Base-by-base conservation (phyloP, 1,140 invertebrate genomes). In the Lamellibrachia luymesi region DNA sequence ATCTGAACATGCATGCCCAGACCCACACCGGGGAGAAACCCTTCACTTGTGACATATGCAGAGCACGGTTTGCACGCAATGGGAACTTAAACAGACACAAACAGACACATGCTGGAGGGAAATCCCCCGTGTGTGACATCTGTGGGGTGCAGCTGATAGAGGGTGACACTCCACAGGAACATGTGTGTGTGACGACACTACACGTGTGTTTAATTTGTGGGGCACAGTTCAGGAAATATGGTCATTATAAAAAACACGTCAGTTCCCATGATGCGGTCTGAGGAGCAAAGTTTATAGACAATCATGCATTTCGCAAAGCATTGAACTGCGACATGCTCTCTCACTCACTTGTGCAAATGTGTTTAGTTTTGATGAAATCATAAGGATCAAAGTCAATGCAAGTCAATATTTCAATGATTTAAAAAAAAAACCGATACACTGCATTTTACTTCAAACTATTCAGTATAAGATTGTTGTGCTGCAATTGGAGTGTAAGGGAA, bases 1-100 rank as follows among this genome's bases (percentile, higher is more conserved):
- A 93, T 90, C 92, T 95, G 22, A 94, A 93, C 1, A 51, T 93
- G 27, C 94, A 95, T 80, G 93, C 93, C 4, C 90, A 93, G 91
- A 93, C 93, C 90, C 93, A 94, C 91, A 94, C 91, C 51, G 93
- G 93, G 13, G 93, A 99, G 96, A 99, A 99, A 95, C 98, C 98
- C 2, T 93, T 90, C 50, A 2, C 22, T 27, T 93, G 92, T 17
- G 91, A 90, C 90, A 38, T 91, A n/a, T 93, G 92, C 50, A 51
- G 50, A 38, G 22, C 38, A n/a, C 6, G 90, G 10, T 91, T 91
- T 51, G 49, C 50, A 91, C 90, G 90, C 38, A 50, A 49, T 38
- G 90, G 90, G 4, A 51, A 91, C 49, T 50, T 92, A 10, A 64
- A 38, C 17, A 52, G 64, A 13, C 92, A 92, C 64, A 80, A 38